phyloP scores from a whole-genome alignment of 2,113 vertebrate species.

The Stegastes partitus region DNA sequence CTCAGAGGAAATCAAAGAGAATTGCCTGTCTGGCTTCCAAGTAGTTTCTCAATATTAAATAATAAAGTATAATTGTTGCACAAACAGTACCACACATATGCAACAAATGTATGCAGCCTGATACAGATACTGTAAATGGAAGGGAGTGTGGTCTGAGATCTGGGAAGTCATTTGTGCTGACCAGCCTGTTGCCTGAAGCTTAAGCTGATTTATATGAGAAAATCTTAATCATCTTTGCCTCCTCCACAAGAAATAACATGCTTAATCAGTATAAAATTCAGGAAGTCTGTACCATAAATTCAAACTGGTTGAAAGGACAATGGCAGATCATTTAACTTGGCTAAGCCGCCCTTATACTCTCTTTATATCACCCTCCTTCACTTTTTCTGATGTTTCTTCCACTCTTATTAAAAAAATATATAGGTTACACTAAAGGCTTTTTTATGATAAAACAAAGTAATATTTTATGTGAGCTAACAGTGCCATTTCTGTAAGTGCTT shows the following conservation, averaged over 20 bases:
- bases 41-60: conserved; percentile 4
- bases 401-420: too few species aligned
- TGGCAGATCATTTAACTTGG: conserved; percentile 25
- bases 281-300: conserved; percentile 39
- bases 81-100: neutral
- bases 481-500: too few species aligned
- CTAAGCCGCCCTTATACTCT: neutral
- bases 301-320: conserved; percentile 2
- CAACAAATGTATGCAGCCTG: neutral
- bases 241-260: conserved; percentile 36
- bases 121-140: neutral
- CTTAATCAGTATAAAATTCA: conserved; percentile 36
- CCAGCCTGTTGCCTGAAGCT: conserved; percentile 5
- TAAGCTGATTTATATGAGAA: conserved; percentile 34
- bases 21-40: neutral
- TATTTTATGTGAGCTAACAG: too few species aligned
- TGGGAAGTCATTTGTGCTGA: conserved; percentile 18
- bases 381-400: neutral
- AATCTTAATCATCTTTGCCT: conserved; percentile 31
- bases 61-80: conserved; percentile 10
- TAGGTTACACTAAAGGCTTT: too few species aligned
- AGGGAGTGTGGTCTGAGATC: neutral
- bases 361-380: neutral
- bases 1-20: neutral
- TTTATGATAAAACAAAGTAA: neutral